phyloP scores from a whole-genome alignment of 1,140 invertebrate genomes.

The Tetramorium simillimum region DNA sequence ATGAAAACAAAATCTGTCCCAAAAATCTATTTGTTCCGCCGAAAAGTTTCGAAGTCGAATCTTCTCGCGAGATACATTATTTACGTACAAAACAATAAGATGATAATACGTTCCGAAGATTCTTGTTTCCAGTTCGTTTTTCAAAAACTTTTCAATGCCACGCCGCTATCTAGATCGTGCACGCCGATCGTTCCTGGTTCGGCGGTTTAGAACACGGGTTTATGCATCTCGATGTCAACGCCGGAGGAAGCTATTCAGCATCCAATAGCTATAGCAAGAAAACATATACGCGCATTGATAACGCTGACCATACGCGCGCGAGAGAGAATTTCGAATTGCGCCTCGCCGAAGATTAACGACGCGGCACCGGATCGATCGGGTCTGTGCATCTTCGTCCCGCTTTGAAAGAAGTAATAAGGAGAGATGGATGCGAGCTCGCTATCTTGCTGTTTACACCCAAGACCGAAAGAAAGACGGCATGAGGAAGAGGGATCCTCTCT shows the following conservation, averaged over 20 bases:
- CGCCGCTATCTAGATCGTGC: background rate
- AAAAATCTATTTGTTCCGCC: slow-evolving; percentile 26
- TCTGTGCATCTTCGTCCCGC: slow-evolving; percentile 24
- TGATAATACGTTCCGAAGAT: background rate
- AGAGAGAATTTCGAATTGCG: background rate
- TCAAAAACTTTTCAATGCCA: background rate
- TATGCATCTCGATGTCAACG: slow-evolving; percentile 55
- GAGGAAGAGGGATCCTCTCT: too few relatives aligned
- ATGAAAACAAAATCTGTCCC: background rate
- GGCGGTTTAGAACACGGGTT: slow-evolving; percentile 2
- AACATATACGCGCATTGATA: slow-evolving; percentile 17
- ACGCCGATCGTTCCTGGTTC: background rate
- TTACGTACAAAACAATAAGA: slow-evolving; percentile 20
- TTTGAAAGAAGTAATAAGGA: slow-evolving; percentile 60
- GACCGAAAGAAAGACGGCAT: background rate
- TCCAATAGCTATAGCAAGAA: background rate
- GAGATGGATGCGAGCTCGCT: slow-evolving; percentile 28
- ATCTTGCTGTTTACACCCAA: slow-evolving; percentile 59
- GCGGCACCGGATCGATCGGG: slow-evolving; percentile 50
- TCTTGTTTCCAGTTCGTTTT: background rate
- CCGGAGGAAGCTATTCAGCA: slow-evolving; percentile 34
- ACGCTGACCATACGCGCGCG: slow-evolving; percentile 23
- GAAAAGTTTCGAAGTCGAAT: background rate
- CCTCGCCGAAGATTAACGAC: slow-evolving; percentile 63
- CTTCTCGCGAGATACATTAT: background rate